A percentile compares a stretch with the other conserved stretches of the same genome.
These are phyloP conservation scores for Sialia sialis DNA, from an alignment of 2,113 vertebrate genomes.

Conservation along the genomic window DNA sequence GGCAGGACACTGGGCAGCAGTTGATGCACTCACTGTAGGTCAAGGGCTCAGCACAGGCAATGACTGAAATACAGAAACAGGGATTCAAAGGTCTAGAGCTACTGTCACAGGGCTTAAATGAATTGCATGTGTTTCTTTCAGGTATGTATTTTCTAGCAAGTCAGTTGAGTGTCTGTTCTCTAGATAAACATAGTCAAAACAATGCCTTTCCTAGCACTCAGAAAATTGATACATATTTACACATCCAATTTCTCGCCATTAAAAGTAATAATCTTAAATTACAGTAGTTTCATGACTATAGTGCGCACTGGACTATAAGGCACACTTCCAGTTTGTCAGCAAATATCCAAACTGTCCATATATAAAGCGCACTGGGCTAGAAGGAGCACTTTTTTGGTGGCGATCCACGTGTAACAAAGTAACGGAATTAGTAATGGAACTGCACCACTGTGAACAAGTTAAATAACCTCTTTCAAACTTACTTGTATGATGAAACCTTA, in stretches of 20 bases:
- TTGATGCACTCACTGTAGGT: slow-evolving; percentile 87
- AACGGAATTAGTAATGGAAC: too few relatives aligned
- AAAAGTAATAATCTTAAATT: background rate
- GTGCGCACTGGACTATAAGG: too few relatives aligned
- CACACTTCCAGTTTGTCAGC: too few relatives aligned
- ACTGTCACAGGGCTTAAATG: background rate
- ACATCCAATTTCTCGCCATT: background rate
- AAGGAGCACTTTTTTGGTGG: too few relatives aligned
- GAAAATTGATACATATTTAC: background rate
- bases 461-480: background rate
- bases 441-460: too few relatives aligned
- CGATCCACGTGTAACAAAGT: too few relatives aligned
- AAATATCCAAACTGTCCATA: too few relatives aligned
- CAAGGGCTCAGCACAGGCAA: slow-evolving; percentile 78
- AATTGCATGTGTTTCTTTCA: background rate
- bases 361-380: too few relatives aligned
- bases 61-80: slow-evolving; percentile 50
- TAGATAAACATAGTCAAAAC: background rate
- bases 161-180: background rate
- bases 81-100: background rate
- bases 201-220: background rate
- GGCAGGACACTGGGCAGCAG: slow-evolving; percentile 89
- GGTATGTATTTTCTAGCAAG: background rate
- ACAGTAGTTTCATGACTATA: too few relatives aligned
- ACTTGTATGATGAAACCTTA: background rate